Conservation (phyloP, 1,140 invertebrate genomes). For the Nebria ingens region DNA sequence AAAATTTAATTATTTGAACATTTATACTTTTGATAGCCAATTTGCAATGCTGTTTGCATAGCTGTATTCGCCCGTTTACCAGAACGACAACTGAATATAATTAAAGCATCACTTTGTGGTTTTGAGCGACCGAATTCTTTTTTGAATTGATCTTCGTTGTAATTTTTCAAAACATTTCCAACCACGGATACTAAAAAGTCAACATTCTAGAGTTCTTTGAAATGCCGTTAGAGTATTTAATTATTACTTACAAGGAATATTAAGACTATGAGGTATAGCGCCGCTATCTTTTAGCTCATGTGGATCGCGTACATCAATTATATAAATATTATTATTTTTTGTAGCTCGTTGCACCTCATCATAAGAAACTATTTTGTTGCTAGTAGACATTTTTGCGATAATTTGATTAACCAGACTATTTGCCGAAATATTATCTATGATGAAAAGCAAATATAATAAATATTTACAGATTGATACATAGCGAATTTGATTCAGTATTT, state of each 20-base stretch:
- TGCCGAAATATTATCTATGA: no score
- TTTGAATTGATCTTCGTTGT: conserved; percentile 32
- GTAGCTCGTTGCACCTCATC: conserved; percentile 32
- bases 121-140: conserved; percentile 30
- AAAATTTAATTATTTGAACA: conserved; percentile 11
- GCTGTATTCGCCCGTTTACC: conserved; percentile 36
- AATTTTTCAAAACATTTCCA: conserved; percentile 23
- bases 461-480: no score
- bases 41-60: conserved; percentile 29
- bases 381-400: not conserved
- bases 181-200: conserved; percentile 26
- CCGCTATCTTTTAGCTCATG: conserved; percentile 52
- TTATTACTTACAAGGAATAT: conserved; percentile 50
- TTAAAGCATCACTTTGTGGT: conserved; percentile 31
- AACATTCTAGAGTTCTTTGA: not conserved
- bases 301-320: conserved; percentile 58
- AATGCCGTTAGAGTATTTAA: not conserved
- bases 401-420: no score
- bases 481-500: no score
- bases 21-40: conserved; percentile 32
- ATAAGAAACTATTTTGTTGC: conserved; percentile 25
- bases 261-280: conserved; percentile 54
- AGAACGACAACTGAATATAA: conserved; percentile 36
- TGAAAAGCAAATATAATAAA: no score
- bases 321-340: conserved; percentile 30